Base-by-base conservation (phyloP, 2,888 invertebrate genomes). In the Spodoptera picta region DNA sequence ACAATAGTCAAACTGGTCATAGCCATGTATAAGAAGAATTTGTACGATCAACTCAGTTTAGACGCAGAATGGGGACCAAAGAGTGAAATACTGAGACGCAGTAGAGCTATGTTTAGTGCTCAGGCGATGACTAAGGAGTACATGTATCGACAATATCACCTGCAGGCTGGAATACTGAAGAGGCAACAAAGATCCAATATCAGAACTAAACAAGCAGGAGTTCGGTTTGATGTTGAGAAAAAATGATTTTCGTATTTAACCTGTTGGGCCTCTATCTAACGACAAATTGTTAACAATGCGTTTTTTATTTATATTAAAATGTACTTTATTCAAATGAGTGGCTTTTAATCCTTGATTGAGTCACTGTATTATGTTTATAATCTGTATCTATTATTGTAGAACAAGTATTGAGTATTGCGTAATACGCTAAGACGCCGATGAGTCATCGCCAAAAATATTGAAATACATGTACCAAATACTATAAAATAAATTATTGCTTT, bases 41-140 rank as follows among this genome's bases (percentile, higher is more conserved):
- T 87, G 42, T 36, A 51, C 4, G 77, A 81, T 2, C 64, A 65
- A 55, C n/a, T 90, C 4, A 59, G 68, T 11, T 53, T 92, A 61
- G 87, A 92, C 47, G 73, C 83, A 1, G 71, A 71, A 2, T 95
- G 95, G 95, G 93, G 93, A 0, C 94, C 95, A 0, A 81, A 76
- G 36, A 86, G 79, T 50, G 88, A 89, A 2, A 59, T 93, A 11
- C 77, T 95, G 52, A 84, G 84, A 66, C 83, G 94, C 3, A 94
- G 95, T 66, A 84, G 95, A 50, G 90, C 89, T 1, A 94, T 95
- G 95, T 95, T 95, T 78, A 87, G 89, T 1, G 92, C 93, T 4
- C 92, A 94, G 60, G 93, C 94, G 3, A 94, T 94, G 94, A 95
- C 95, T 12, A 95, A 95, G 69, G 95, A 95, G 79, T 95, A 94